Percentiles rank a stretch among this genome's conserved stretches.
Evolutionary conservation across 2,888 invertebrate genomes (phyloP).

Genomic region (Platerodrilus igneus): DNA sequence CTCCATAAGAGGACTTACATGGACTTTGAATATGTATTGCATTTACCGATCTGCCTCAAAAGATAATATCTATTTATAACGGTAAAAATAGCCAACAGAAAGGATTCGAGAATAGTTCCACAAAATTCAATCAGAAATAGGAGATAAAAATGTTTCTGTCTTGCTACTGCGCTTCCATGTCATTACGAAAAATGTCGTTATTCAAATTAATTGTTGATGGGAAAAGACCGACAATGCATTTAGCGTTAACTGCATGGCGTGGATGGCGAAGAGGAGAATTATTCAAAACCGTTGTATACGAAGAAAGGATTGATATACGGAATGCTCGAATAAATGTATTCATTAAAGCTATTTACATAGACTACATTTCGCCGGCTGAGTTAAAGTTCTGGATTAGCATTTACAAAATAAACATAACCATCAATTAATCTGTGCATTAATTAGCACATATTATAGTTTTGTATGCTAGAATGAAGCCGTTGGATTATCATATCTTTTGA

Average conservation of each 20-base stretch:
- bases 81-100: constrained; percentile 24
- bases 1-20: constrained; percentile 26
- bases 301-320: constrained; percentile 43
- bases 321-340: constrained; percentile 38
- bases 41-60: constrained; percentile 29
- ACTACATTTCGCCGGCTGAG: constrained; percentile 37
- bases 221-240: constrained; percentile 30
- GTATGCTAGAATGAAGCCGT: too few species aligned
- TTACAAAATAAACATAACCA: constrained; percentile 44
- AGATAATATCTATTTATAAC: constrained; percentile 24
- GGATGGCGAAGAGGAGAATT: constrained; percentile 33
- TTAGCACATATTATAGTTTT: constrained; percentile 35
- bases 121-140: too few species aligned
- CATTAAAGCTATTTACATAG: constrained; percentile 45
- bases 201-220: constrained; percentile 41
- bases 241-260: constrained; percentile 24
- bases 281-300: constrained; percentile 43
- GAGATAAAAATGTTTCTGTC: too few species aligned
- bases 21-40: constrained; percentile 31
- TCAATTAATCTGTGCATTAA: constrained; percentile 42
- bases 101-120: too few species aligned
- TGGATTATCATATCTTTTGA: too few species aligned
- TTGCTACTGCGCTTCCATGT: too few species aligned
- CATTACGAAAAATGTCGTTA: too few species aligned
- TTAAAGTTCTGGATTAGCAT: constrained; percentile 40